Percentiles rank a stretch among this genome's conserved stretches.
phyloP scores from a whole-genome alignment of 1,140 invertebrate genomes.

The Aphidius gifuensis region DNA sequence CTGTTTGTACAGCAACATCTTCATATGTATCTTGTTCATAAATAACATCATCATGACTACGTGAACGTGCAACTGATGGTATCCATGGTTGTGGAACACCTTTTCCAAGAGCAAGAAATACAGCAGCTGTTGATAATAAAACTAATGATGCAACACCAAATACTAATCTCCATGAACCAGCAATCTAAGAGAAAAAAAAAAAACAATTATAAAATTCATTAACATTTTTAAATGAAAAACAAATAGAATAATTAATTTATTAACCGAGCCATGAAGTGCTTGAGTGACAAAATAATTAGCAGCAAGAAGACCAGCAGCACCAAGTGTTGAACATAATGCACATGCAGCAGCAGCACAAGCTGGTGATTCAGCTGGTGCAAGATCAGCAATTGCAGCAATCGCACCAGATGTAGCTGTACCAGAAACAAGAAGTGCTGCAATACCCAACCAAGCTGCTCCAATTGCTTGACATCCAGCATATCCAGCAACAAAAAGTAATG shows the following conservation, averaged over 20 bases:
- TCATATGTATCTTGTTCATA: conserved; percentile 52
- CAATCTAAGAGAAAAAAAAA: conserved; percentile 47
- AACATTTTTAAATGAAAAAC: background rate
- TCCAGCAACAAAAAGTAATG: conserved; percentile 60
- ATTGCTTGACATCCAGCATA: conserved; percentile 62
- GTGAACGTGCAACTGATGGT: conserved; percentile 46
- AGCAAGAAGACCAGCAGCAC: conserved; percentile 57
- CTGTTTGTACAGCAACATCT: conserved; percentile 52
- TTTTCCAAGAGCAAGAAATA: conserved; percentile 59
- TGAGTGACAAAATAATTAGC: conserved; percentile 62
- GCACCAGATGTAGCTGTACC: conserved; percentile 60
- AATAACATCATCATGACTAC: conserved; percentile 52
- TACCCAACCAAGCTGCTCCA: conserved; percentile 59
- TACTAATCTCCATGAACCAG: conserved; percentile 60
- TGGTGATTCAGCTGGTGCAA: conserved; percentile 56
- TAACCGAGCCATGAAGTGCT: conserved; percentile 60
- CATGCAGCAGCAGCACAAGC: conserved; percentile 58
- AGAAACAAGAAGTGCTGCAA: conserved; percentile 58
- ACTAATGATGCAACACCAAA: conserved; percentile 60
- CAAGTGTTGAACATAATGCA: conserved; percentile 59
- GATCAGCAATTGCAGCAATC: conserved; percentile 58
- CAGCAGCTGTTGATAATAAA: conserved; percentile 54
- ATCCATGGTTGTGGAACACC: conserved; percentile 61
- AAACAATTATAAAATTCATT: conserved; percentile 9
- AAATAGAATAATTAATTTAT: conserved; percentile 23